Conservation (phyloP, 92 coral and sea anemone genomes). For the Parazoanthus swiftii region DNA sequence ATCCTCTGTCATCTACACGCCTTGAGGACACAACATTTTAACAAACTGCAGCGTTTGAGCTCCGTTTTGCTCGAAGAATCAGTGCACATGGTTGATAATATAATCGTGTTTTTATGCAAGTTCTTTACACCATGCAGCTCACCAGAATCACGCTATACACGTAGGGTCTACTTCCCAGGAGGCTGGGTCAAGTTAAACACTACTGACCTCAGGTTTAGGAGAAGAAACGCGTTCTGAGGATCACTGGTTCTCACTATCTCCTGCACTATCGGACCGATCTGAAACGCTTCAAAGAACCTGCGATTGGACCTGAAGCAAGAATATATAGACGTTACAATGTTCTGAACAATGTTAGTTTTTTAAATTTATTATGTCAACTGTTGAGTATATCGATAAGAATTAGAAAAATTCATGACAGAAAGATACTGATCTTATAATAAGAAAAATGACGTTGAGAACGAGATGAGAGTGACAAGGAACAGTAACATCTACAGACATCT, state of each 20-base stretch:
- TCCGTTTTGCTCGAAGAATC: no score
- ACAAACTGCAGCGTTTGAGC: no score
- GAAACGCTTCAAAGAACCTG: slow-evolving; percentile 97
- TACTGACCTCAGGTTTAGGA: slow-evolving; percentile 86
- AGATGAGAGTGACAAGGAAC: not conserved
- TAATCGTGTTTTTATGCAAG: not conserved
- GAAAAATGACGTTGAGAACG: not conserved
- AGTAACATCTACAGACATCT: not conserved
- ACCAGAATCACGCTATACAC: not conserved
- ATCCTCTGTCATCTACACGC: no score
- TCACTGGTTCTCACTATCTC: slow-evolving; percentile 86
- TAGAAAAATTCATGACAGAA: not conserved
- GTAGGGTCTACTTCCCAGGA: slow-evolving; percentile 29
- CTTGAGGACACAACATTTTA: no score
- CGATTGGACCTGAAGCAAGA: slow-evolving; percentile 75
- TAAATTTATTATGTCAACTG: not conserved
- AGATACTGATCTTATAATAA: not conserved
- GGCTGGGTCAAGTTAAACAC: slow-evolving; percentile 66
- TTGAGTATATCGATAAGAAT: not conserved
- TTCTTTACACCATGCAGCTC: slow-evolving; percentile 43
- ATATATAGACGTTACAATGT: no score
- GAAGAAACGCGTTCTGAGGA: slow-evolving; percentile 88
- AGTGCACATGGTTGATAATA: no score
- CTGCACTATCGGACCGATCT: slow-evolving; percentile 85
- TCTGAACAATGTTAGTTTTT: no score